Evolutionary conservation across 2,797 vertebrate genomes (phyloP).

Genomic region (Spondyliosoma cantharus): DNA sequence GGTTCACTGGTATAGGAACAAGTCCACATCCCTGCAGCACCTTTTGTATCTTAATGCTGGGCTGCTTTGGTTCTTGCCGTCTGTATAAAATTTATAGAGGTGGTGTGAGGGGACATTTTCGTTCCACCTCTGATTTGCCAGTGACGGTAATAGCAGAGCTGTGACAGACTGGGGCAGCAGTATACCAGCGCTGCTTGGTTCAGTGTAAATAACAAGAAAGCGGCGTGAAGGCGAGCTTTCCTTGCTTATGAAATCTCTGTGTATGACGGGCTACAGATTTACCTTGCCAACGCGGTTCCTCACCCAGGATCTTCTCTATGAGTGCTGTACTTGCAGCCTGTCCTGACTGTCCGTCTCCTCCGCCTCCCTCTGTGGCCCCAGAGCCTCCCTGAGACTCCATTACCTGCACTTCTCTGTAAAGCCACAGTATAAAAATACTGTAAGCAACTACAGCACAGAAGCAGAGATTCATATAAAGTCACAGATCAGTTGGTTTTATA

Average conservation of each 20-base stretch:
- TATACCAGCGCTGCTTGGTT: too few species aligned
- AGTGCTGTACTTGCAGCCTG: conserved; percentile 97
- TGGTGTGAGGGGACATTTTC: too few species aligned
- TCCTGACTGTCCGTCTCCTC: conserved; percentile 93
- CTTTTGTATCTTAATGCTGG: neutral
- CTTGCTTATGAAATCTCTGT: too few species aligned
- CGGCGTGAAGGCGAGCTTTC: too few species aligned
- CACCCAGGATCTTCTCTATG: conserved; percentile 96
- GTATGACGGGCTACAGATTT: conserved; percentile 11
- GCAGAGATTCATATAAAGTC: neutral
- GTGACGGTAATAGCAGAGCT: too few species aligned
- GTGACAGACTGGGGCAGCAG: too few species aligned
- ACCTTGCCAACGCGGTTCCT: conserved; percentile 99
- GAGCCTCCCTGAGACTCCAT: conserved; percentile 95
- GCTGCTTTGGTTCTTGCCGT: neutral
- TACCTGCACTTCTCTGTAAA: conserved; percentile 93
- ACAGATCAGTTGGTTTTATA: neutral
- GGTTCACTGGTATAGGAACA: neutral
- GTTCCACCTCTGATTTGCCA: too few species aligned
- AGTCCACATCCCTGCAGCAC: neutral
- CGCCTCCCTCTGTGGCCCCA: conserved; percentile 88
- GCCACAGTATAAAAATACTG: neutral
- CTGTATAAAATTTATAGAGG: too few species aligned
- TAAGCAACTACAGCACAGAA: neutral
- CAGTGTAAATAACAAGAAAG: too few species aligned